Base-by-base conservation (phyloP, 1,140 invertebrate genomes). In the Phthorimaea operculella region DNA sequence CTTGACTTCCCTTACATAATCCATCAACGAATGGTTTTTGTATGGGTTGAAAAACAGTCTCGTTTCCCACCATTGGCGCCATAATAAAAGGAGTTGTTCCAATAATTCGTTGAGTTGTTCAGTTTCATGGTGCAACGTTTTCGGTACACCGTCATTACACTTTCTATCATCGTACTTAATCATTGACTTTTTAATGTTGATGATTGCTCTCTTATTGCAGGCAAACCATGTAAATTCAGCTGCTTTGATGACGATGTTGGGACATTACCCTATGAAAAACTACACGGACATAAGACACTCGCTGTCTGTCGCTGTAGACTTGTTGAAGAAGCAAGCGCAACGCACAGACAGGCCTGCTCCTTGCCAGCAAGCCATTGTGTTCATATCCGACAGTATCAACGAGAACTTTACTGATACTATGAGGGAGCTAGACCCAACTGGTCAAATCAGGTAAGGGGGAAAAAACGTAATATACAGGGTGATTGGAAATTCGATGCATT, bases 271-370 rank as follows among this genome's bases (percentile, higher is more conserved):
- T n/a, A 92, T 94, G 1, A 89, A 89, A 44, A 91, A 94, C 53
- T 93, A 95, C 47, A 95, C 96, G 1, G 92, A 96, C 74, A 96
- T 97, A 80, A 90, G 90, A 0, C 74, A 90, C 44, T 96, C 95
- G 0, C 83, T 98, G 2, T 90, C 87, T 1, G 90, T 90, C 57
- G 94, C 96, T 0, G 97, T 98, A 72, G 86, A 91, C 54, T 75
- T 96, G 6, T 85, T 97, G 8, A 63, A 79, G 39, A 54, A 62
- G 8, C 71, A 74, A 17, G 59, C 59, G 0, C 36, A 42, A 4
- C 54, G 57, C 0, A 50, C 51, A 1, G 61, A 70, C 7, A 60
- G 67, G 1, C 70, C 75, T n/a, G 56, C 59, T 0, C 60, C 79
- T 1, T 84, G 81, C 50, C 81, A 84, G 54, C 81, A 84, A 53